A percentile compares a stretch with the other conserved stretches of the same genome.
Evolutionary conservation across 2,888 invertebrate species (phyloP).

Genomic region (Himalopsyche japonica): DNA sequence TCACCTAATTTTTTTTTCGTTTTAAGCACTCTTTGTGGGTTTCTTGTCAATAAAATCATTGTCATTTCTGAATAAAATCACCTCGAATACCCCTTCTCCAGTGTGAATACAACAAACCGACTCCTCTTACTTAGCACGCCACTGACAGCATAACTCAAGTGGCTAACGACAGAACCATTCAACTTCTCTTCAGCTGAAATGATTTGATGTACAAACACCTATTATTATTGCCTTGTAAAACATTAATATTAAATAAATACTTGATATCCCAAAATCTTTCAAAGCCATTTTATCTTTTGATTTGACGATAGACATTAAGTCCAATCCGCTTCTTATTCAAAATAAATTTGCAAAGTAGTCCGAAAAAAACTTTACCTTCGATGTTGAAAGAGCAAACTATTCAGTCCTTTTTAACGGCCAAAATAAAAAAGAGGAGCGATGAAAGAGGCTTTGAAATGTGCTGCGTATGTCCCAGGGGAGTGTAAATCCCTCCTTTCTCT

Average conservation of each 20-base stretch:
- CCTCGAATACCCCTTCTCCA: neutral
- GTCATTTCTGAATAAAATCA: neutral
- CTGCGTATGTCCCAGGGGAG: too few species aligned
- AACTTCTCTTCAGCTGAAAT: neutral
- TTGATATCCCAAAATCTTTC: too few species aligned
- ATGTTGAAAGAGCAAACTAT: too few species aligned
- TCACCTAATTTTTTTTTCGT: neutral
- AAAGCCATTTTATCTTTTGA: too few species aligned
- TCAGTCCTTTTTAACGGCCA: too few species aligned
- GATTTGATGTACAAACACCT: neutral
- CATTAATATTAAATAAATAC: neutral
- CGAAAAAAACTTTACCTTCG: too few species aligned
- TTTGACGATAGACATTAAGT: too few species aligned
- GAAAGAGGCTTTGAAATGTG: too few species aligned
- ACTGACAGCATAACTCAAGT: neutral
- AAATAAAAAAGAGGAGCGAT: too few species aligned
- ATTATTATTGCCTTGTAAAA: neutral
- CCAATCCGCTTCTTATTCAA: too few species aligned
- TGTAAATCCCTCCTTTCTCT: too few species aligned
- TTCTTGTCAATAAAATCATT: neutral
- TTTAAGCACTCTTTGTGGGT: neutral
- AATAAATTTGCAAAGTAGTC: too few species aligned
- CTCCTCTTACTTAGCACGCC: neutral
- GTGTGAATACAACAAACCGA: neutral
- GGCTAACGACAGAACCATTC: neutral